Evolutionary conservation across 2,797 vertebrate genomes (phyloP), one percentile per base, ranked within the genome.

Genomic region (Sternotherus odoratus): DNA sequence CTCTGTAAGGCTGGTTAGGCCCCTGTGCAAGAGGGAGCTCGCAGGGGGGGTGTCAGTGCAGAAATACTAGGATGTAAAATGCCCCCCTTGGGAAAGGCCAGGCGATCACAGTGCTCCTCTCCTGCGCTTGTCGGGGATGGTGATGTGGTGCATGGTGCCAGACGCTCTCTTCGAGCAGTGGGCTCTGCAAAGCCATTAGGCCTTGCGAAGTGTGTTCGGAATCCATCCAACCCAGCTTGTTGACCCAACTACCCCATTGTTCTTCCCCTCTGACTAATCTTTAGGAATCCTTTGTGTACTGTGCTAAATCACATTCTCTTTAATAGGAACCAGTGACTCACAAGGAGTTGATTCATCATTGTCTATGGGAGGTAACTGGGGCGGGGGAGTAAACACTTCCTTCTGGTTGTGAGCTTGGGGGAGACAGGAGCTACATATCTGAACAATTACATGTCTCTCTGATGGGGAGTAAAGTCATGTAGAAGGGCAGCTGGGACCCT

Each of bases 291-390:
- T 82, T 82, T 82, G 80, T 78, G 56, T 85, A 90, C 88, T 66
- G 81, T 94, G 84, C 56, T 87, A 43, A 46, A n/a, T 57, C 50
- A 91, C 79, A 82, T 85, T 94, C 92, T 95, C 93, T 92, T 86
- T 87, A 92, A 85, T 86, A 36, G 9, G 30, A 51, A 49, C 33
- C 87, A 87, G 53, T 82, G 78, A 85, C 74, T 97, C 96, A 92
- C 77, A 94, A 46, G 80, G 94, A 95, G 95, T 92, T 54, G 95
- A 91, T 77, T 75, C 49, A 36, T 66, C 69, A 39, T 51, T 94
- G 96, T 95, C 95, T 95, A 88, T 90, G 87, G 85, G 88, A 91
- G 77, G 94, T 89, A 93, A 91, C 95, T 95, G 89, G 91, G 92
- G 78, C 56, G 57, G 39, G 21, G 19, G 90, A 1, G 12, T 79